Evolutionary conservation across 2,113 vertebrate species (phyloP).

Genomic region (Pomatostomus ruficeps): DNA sequence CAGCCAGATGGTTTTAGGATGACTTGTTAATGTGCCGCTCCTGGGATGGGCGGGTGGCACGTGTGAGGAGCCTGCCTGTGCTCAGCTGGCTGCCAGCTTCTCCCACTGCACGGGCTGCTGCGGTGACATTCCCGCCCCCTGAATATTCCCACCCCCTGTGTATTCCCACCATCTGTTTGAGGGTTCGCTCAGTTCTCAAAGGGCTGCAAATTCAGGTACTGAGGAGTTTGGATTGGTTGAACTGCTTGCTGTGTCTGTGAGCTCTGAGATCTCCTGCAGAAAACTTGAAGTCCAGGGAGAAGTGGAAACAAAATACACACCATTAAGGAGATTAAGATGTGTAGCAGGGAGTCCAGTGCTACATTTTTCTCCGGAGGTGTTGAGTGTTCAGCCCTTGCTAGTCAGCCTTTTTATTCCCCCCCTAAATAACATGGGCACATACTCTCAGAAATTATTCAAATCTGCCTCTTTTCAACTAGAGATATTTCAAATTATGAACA

Average conservation of each 20-base stretch:
- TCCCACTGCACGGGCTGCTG: not conserved
- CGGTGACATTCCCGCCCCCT: not conserved
- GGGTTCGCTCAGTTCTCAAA: not conserved
- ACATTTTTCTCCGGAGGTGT: not conserved
- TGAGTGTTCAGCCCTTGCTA: not conserved
- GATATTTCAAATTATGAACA: not conserved
- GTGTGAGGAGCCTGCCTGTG: rapidly evolving
- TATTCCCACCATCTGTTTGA: not conserved
- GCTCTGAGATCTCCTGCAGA: not conserved
- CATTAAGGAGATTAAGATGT: not conserved
- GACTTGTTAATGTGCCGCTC: not conserved
- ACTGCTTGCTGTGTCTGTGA: not conserved
- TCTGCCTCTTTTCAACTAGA: not conserved
- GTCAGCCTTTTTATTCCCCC: not conserved
- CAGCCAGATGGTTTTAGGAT: not conserved
- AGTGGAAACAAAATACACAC: not conserved
- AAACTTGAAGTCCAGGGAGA: not conserved
- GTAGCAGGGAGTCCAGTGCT: not conserved
- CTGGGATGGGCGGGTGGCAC: not conserved
- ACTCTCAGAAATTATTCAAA: not conserved
- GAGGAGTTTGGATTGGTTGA: not conserved
- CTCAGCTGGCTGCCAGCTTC: not conserved
- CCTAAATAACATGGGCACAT: not conserved
- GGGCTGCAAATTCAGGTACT: not conserved
- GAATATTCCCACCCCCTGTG: not conserved